Base-by-base conservation (phyloP, 2,888 invertebrate genomes). In the Cetonia aurata region DNA sequence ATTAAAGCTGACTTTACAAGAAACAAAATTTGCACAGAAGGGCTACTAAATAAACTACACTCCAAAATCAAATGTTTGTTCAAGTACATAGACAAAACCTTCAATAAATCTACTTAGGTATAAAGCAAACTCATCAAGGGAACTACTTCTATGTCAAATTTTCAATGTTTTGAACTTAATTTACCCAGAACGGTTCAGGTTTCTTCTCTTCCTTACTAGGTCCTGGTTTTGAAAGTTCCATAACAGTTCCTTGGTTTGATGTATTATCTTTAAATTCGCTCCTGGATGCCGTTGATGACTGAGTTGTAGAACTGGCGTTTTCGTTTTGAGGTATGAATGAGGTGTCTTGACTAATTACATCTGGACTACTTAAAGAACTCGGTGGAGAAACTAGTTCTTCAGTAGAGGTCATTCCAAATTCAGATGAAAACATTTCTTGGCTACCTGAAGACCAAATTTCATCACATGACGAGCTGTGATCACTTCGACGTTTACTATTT, bases 181-280 rank as follows among this genome's bases (percentile, higher is more conserved):
- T 79, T 80, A 80, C 80, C 80, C 80, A 80, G 74, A 80, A 80
- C 44, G 80, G 77, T 73, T 78, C 72, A 73, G 72, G 69, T 73
- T 72, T 46, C 71, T 73, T 69, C 59, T 71, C 67, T 71, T 73
- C 56, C 52, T 52, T 70, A 52, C 71, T 67, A n/a, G 67, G 60
- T 56, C 73, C 70, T 37, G 71, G 68, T 70, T 71, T 67, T 15
- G 73, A 46, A 44, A 53, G 33, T 60, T 67, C 56, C n/a, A 41
- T 17, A 13, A 53, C 70, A 42, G 37, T 53, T 46, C 25, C 53
- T 37, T 60, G 37, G 3, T 52, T 1, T 6, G 12, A 8, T 25
- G 25, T 1, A 12, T 6, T 25, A 52, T 52, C 25, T 1, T 10
- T 25, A 12, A 25, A 0, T 25, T 19, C 25, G 4, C 0, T 9